Base-by-base conservation (phyloP, 2,888 invertebrate genomes). In the Aproaerema taeniolella region DNA sequence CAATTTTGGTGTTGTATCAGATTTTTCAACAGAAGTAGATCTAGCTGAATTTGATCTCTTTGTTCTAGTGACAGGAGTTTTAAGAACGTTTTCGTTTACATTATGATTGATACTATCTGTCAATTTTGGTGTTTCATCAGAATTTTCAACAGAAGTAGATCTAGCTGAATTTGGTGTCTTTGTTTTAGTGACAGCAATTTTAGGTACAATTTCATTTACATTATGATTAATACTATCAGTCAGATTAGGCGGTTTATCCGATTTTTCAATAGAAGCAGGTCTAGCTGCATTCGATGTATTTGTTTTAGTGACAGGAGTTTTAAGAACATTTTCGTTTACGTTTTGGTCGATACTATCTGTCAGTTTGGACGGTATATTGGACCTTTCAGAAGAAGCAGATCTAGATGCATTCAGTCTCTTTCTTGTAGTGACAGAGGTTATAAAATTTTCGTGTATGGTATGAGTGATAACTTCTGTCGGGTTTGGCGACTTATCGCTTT, bases 21-120 rank as follows among this genome's bases (percentile, higher is more conserved):
- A 79, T 43, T 82, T 62, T n/a, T 76, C 77, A 2, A 58, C 40
- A 12, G 79, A 69, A 4, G 70, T 72, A 11, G 78, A 70, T 46
- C 71, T 71, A 6, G 59, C 50, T n/a, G 68, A 26, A 43, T 64
- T 53, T 16, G 17, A 39, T 24, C 42, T 44, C 32, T 43, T 53
- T 2, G 16, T 17, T 40, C 55, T 64, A 2, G 39, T 40, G 14
- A 35, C 7, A 1, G 71, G 70, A 2, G 71, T 67, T 45, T 55
- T 61, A 28, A 45, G 38, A 16, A 53, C 30, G 44, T 53, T 49
- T 20, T 58, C 59, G 38, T 43, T 53, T 1, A 45, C 26, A n/a
- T 49, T 47, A 8, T 53, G 54, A 40, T 43, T 47, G 17, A 57
- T 38, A 37, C 45, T 54, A 24, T 49, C 28, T 13, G 20, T 20